phyloP scores from a whole-genome alignment of 2,888 invertebrate species.

The Phyllotreta cruciferae region DNA sequence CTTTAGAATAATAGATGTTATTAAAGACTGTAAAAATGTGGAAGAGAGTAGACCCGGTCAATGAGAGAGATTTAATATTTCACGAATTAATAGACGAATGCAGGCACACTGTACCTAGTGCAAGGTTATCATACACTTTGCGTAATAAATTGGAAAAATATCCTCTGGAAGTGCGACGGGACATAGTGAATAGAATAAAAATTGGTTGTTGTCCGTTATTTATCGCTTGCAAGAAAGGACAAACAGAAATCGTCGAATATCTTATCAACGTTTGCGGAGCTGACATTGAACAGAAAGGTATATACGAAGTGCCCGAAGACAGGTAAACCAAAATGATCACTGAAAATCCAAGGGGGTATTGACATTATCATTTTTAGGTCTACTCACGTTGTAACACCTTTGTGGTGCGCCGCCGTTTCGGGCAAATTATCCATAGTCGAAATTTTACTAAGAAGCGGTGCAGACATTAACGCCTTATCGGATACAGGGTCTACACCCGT shows the following conservation, averaged over 20 bases:
- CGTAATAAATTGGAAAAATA: slow-evolving; percentile 66
- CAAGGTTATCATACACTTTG: slow-evolving; percentile 66
- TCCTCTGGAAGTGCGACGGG: slow-evolving; percentile 68
- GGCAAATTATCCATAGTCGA: slow-evolving; percentile 80
- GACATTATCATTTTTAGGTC: slow-evolving; percentile 58
- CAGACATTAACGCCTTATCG: slow-evolving; percentile 84
- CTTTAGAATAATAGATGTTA: slow-evolving; percentile 4
- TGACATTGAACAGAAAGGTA: slow-evolving; percentile 84
- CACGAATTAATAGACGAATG: slow-evolving; percentile 72
- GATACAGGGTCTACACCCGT: slow-evolving; percentile 91
- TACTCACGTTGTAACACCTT: slow-evolving; percentile 83
- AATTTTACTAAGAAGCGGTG: slow-evolving; percentile 79
- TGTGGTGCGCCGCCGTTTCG: slow-evolving; percentile 92
- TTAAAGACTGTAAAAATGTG: slow-evolving; percentile 49
- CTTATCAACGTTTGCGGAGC: slow-evolving; percentile 82
- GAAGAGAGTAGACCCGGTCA: slow-evolving; percentile 55
- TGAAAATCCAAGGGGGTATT: background rate
- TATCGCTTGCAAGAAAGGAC: slow-evolving; percentile 78
- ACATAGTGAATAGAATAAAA: slow-evolving; percentile 72
- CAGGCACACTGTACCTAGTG: slow-evolving; percentile 72
- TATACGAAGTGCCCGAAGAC: slow-evolving; percentile 86
- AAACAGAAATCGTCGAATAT: slow-evolving; percentile 85
- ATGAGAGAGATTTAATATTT: slow-evolving; percentile 64
- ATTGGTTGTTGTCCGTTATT: slow-evolving; percentile 86
- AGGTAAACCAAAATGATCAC: slow-evolving; percentile 55